These are phyloP conservation scores for Callinectes sapidus DNA, from an alignment of 2,888 invertebrate species.

Conservation along the genomic window DNA sequence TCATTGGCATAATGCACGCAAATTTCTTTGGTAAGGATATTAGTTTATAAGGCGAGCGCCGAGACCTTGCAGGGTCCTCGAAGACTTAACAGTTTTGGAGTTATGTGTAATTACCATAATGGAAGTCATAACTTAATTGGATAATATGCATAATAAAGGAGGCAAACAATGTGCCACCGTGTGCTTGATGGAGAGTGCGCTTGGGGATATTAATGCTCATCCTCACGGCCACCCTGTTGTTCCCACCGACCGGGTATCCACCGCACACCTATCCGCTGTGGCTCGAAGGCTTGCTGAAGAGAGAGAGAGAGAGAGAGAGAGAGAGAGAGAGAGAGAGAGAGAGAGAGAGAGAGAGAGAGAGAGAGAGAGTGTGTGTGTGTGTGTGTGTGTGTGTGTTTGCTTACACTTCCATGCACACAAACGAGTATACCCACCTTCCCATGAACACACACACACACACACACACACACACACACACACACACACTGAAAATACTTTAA, in stretches of 20 bases:
- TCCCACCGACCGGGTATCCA: neutral
- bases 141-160: constrained; percentile 20
- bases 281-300: neutral
- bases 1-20: constrained; percentile 21
- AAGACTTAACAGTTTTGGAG: constrained; percentile 34
- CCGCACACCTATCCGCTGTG: neutral
- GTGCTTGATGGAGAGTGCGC: constrained; percentile 19
- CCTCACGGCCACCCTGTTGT: neutral
- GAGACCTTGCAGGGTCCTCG: neutral
- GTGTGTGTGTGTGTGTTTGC: neutral
- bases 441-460: constrained; percentile 3
- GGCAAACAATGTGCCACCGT: neutral
- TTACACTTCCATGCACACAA: neutral
- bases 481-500: neutral
- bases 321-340: neutral
- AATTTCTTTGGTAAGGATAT: neutral
- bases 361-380: neutral
- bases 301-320: neutral
- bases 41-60: neutral
- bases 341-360: neutral
- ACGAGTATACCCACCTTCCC: neutral
- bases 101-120: constrained; percentile 34
- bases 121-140: constrained; percentile 26
- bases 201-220: constrained; percentile 13
- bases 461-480: constrained; percentile 38